Evolutionary conservation across 2,113 vertebrate genomes (phyloP), one percentile per base, ranked within the genome.

Genomic region (Chrysochloris asiatica): DNA sequence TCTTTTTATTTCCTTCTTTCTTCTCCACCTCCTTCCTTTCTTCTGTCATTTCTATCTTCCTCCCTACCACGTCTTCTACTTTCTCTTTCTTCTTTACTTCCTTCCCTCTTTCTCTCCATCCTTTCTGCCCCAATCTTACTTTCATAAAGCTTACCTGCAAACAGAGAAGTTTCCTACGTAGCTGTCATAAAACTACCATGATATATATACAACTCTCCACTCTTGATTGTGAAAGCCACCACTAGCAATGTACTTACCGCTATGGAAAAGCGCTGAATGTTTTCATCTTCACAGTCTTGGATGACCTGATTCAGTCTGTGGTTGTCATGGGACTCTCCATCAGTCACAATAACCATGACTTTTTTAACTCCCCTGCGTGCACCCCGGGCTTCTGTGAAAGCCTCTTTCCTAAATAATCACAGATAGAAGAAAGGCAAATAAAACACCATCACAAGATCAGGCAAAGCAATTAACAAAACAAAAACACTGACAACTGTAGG

Each of bases 311-410:
- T 33, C 30, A 99, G 97, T 22, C 89, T 96, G 86, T 98, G 93
- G 93, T 96, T 98, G 96, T 99, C 99, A 30, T 99, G 99, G 71
- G 99, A 99, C 96, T 99, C 99, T 41, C 99, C 99, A 45, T 99
- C 99, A 1, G 99, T 99, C 95, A 99, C 98, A 86, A 99, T 99
- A 91, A 99, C 98, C 99, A 99, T 99, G 83, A 99, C 98, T 95
- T 99, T 99, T 86, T 99, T 99, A 41, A 98, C 98, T 38, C 98
- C 99, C 50, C 95, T 97, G 75, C 99, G 97, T 3, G 98, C 99
- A 0, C 99, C 99, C 0, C 98, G 97, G 95, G 98, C 98, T 90
- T 97, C 97, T 79, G 98, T 99, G 97, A 99, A 99, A 52, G 99
- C 99, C 93, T 99, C 98, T 91, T 97, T 97, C 96, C 99, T 99